A percentile compares a stretch with the other conserved stretches of the same genome.
phyloP scores from a whole-genome alignment of 2,797 vertebrate species.

The Tapera naevia region DNA sequence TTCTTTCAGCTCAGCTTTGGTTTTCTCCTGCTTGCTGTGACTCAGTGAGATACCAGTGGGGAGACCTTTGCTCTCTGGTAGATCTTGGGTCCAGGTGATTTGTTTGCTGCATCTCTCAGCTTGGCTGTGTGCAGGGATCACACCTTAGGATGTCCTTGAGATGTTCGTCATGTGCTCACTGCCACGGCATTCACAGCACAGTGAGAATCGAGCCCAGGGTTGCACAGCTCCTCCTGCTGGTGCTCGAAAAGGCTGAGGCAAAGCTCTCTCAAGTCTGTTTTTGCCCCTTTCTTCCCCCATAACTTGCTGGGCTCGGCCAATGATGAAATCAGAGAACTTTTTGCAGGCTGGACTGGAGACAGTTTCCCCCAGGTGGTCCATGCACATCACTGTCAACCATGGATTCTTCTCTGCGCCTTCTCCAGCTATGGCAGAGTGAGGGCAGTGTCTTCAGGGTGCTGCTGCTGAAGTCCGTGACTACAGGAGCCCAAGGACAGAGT shows the following conservation, averaged over 20 bases:
- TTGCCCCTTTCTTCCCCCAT: fast-evolving
- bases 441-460: background rate
- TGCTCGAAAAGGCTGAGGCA: background rate
- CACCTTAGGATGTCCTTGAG: background rate
- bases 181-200: background rate
- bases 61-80: background rate
- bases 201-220: background rate
- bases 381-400: fast-evolving
- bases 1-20: background rate
- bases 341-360: background rate
- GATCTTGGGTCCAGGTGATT: background rate
- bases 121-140: background rate
- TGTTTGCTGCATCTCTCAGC: background rate
- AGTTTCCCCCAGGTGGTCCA: background rate
- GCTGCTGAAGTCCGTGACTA: background rate
- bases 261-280: background rate
- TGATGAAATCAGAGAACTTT: background rate
- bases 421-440: background rate
- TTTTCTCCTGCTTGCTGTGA: background rate
- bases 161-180: fast-evolving
- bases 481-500: background rate
- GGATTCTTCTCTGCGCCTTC: background rate
- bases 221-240: background rate
- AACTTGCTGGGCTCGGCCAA: fast-evolving
- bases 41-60: background rate